These are phyloP conservation scores for Chydorus sphaericus DNA, from an alignment of 2,888 invertebrate species.

Conservation along the genomic window DNA sequence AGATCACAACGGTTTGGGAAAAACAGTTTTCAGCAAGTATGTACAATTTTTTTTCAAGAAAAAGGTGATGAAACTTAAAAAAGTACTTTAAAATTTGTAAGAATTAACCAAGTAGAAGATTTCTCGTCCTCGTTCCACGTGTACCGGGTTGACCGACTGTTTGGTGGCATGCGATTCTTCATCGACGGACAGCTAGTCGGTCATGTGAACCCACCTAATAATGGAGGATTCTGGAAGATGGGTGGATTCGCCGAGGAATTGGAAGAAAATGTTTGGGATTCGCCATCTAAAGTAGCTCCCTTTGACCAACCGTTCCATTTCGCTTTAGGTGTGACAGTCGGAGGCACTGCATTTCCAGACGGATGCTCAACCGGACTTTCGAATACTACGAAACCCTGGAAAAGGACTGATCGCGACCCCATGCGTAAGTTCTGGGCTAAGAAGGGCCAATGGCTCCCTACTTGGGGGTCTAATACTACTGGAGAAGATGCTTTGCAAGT, in stretches of 20 bases:
- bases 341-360: slow-evolving; percentile 27
- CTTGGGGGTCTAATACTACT: slow-evolving; percentile 10
- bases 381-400: slow-evolving; percentile 21
- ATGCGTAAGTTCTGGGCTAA: slow-evolving; percentile 12
- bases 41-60: no score
- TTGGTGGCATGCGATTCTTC: slow-evolving; percentile 5
- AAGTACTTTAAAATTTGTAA: neutral
- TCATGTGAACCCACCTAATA: slow-evolving; percentile 6
- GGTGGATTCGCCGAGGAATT: slow-evolving; percentile 11
- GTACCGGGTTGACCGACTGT: slow-evolving; percentile 26
- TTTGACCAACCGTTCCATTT: slow-evolving; percentile 25
- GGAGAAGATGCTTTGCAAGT: slow-evolving; percentile 11
- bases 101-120: neutral
- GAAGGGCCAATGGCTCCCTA: slow-evolving; percentile 8
- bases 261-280: slow-evolving; percentile 11
- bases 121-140: slow-evolving; percentile 23
- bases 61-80: no score
- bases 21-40: slow-evolving; percentile 22
- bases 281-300: slow-evolving; percentile 13
- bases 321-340: slow-evolving; percentile 31
- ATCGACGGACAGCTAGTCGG: slow-evolving; percentile 7
- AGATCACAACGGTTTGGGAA: slow-evolving; percentile 21
- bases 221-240: slow-evolving; percentile 15
- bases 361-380: slow-evolving; percentile 17
- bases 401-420: slow-evolving; percentile 7